These are phyloP conservation scores for Gracilinanus agilis DNA, from an alignment of 2,113 vertebrate species.

Conservation along the genomic window DNA sequence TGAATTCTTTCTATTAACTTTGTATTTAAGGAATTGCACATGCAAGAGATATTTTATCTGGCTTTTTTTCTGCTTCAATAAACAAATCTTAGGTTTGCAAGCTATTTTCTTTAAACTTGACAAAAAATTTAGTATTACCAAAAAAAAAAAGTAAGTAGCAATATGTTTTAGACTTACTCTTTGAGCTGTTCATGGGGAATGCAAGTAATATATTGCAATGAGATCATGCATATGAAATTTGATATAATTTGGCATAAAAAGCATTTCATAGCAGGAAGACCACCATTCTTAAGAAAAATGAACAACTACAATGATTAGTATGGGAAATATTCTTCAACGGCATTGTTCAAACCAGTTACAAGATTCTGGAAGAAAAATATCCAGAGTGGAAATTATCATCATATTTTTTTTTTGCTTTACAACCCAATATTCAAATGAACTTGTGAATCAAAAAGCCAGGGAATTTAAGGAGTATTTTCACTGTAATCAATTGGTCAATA, in stretches of 20 bases:
- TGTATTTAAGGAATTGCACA: conserved; percentile 16
- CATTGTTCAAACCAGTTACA: background rate
- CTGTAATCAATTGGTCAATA: background rate
- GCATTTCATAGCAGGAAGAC: conserved; percentile 9
- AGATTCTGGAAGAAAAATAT: conserved; percentile 30
- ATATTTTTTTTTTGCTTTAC: conserved; percentile 17
- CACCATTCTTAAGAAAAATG: background rate
- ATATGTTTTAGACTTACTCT: background rate
- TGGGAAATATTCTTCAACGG: background rate
- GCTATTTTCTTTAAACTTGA: background rate
- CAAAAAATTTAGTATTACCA: conserved; percentile 17
- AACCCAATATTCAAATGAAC: background rate
- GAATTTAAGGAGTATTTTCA: background rate
- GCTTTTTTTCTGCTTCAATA: conserved; percentile 26
- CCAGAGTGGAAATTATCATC: conserved; percentile 10
- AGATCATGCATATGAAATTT: conserved; percentile 5
- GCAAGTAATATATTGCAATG: background rate
- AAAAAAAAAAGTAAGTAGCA: background rate
- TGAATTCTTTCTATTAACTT: conserved; percentile 68
- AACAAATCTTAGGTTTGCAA: background rate
- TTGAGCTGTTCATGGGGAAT: background rate
- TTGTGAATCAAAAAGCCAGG: background rate
- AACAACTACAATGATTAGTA: background rate
- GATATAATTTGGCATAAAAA: conserved; percentile 3
- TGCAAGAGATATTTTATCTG: conserved; percentile 19